Conservation (phyloP, 2,113 vertebrate genomes). For the Aythya baeri region DNA sequence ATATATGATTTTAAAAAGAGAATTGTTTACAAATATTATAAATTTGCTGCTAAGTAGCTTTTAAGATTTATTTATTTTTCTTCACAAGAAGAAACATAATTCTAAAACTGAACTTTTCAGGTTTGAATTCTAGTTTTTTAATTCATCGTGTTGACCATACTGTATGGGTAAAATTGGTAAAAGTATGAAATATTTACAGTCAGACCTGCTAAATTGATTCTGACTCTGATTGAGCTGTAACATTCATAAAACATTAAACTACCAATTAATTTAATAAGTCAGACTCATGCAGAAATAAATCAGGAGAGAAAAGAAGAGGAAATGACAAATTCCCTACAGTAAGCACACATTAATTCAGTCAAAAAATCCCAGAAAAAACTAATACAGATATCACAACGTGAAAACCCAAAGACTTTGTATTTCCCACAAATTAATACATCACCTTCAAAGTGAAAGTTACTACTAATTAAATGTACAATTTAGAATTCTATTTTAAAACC, state of each 20-base stretch:
- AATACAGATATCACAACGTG: background rate
- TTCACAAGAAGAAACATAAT: background rate
- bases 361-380: background rate
- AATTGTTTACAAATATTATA: background rate
- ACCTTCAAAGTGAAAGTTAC: background rate
- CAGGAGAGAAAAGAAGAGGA: conserved; percentile 3
- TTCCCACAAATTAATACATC: background rate
- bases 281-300: conserved; percentile 17
- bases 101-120: background rate
- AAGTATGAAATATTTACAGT: background rate
- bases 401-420: background rate
- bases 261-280: background rate
- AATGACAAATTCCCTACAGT: background rate
- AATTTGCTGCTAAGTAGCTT: background rate
- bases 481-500: background rate
- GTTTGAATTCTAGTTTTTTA: background rate
- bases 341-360: background rate
- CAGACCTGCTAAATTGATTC: background rate
- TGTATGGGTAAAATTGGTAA: background rate
- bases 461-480: background rate
- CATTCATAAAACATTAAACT: background rate
- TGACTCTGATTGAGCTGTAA: background rate
- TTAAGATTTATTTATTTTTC: background rate
- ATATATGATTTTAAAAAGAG: conserved; percentile 2
- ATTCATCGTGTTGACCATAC: background rate